Conservation (phyloP, 2,888 invertebrate genomes). For the Geotrupes spiniger region DNA sequence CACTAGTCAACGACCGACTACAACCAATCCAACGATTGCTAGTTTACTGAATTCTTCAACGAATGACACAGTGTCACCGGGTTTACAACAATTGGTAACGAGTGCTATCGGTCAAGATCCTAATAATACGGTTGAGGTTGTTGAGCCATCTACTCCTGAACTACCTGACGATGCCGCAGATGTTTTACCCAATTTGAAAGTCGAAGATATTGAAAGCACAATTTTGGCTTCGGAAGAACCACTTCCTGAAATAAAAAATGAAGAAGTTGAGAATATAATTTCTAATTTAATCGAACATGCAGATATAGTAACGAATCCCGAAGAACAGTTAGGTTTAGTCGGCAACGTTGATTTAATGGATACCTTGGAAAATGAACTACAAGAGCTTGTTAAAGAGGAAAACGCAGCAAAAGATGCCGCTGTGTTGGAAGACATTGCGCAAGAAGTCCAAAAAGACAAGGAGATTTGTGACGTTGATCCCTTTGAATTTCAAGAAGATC, state of each 20-base stretch:
- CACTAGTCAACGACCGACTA: conserved; percentile 46
- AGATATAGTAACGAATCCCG: conserved; percentile 48
- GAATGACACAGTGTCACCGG: conserved; percentile 45
- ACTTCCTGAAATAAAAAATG: conserved; percentile 54
- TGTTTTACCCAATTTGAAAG: conserved; percentile 44
- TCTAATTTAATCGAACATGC: conserved; percentile 56
- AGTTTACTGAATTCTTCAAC: conserved; percentile 52
- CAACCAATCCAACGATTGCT: conserved; percentile 54
- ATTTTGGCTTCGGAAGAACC: conserved; percentile 52
- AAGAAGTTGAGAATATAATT: conserved; percentile 55
- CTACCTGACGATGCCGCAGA: conserved; percentile 38
- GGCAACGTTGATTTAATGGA: conserved; percentile 48
- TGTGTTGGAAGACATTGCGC: conserved; percentile 15
- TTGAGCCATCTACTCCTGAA: conserved; percentile 26
- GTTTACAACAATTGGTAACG: conserved; percentile 54
- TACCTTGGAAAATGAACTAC: conserved; percentile 44
- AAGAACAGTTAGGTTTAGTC: conserved; percentile 46
- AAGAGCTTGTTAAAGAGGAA: conserved; percentile 42
- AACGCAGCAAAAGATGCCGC: conserved; percentile 32
- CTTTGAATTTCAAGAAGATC: conserved; percentile 50
- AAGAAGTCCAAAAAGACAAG: conserved; percentile 14
- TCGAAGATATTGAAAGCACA: conserved; percentile 50
- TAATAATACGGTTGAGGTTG: conserved; percentile 25
- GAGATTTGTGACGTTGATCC: conserved; percentile 40
- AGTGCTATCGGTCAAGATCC: conserved; percentile 48